Base-by-base conservation (phyloP, 2,113 vertebrate species). In the Parus major region DNA sequence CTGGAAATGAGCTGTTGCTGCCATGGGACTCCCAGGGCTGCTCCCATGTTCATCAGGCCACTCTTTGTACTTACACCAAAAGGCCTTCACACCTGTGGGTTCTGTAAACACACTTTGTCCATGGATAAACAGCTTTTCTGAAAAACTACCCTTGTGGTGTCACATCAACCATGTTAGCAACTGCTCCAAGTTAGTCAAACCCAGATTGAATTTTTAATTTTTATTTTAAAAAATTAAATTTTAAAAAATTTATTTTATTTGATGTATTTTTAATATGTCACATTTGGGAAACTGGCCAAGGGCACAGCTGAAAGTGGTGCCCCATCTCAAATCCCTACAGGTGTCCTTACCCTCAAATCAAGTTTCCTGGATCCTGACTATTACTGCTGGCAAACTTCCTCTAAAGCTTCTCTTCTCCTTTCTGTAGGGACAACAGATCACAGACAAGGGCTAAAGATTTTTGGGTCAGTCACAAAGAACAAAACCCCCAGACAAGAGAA, bases 11-110 rank as follows among this genome's bases (percentile, higher is more conserved):
- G 66, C 66, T 15, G 68, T 9, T 29, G 49, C 17, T 49, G 53
- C 29, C 44, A 12, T 0, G 0, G 57, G 61, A 56, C 41, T 55
- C 20, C 2, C 19, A 42, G 53, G 44, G 28, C 8, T 36, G 31
- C 47, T 14, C 19, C 33, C 3, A 0, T 2, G 44, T 13, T 42
- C 42, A 22, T 31, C 23, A 29, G 47, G n/a, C 44, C 21, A 3
- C 12, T 59, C 49, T 2, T 0, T 50, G 23, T 33, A 42, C 64
- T 77, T 36, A 61, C 28, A 72, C 9, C 66, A 75, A 22, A 24
- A 75, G 61, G 39, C 53, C 35, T 66, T n/a, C 20, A 9, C 11
- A 35, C 31, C 46, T 33, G 25, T 18, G 68, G 66, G 9, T 23
- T 68, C 36, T n/a, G 60, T 35, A 64, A 56, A 53, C 15, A 21